Evolutionary conservation across 37 sponge, comb jelly and placozoan genomes (phyloP).

Genomic region (Halisarca cf. caerulea): DNA sequence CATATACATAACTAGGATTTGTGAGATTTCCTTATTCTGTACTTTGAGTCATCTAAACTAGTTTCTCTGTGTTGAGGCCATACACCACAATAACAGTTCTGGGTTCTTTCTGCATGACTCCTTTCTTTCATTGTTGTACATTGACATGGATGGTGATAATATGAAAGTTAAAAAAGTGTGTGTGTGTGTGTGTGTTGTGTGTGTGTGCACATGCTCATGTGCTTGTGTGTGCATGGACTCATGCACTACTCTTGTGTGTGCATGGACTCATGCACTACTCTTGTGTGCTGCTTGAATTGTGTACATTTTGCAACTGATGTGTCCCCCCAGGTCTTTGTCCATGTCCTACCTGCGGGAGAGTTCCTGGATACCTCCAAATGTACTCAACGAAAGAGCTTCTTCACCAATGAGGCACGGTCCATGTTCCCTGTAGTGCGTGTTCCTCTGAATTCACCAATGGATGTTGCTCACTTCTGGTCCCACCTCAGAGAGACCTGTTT

Average conservation of each 20-base stretch:
- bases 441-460: conserved; percentile 10
- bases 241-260: neutral
- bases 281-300: neutral
- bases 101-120: no score
- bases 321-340: neutral
- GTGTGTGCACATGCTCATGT: neutral
- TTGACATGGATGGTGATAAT: no score
- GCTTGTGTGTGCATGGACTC: neutral
- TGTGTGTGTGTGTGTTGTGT: neutral
- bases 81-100: no score
- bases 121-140: no score
- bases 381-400: conserved; percentile 51
- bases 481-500: conserved; percentile 50
- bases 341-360: neutral
- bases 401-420: conserved; percentile 42
- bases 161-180: neutral
- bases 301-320: neutral
- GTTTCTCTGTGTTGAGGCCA: no score
- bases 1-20: no score
- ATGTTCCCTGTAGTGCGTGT: conserved; percentile 19
- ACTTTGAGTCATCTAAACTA: no score
- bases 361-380: conserved; percentile 61
- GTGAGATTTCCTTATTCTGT: no score
- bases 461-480: conserved; percentile 63
- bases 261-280: neutral